Evolutionary conservation across 2,113 vertebrate species (phyloP).

Genomic region (Apaloderma vittatum): DNA sequence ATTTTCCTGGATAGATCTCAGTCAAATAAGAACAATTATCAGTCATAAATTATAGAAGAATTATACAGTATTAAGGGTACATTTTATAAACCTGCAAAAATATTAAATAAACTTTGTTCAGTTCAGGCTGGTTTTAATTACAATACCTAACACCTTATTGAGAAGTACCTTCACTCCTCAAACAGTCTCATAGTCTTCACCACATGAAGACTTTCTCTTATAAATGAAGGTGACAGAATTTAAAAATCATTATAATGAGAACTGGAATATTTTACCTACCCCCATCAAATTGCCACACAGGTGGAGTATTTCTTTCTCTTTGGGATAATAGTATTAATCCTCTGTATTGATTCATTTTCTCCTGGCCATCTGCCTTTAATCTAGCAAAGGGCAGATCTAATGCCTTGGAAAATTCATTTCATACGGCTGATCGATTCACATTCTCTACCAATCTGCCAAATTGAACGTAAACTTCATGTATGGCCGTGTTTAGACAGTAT

Average conservation of each 20-base stretch:
- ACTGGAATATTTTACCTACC: background rate
- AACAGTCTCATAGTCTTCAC: background rate
- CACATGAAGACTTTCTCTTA: background rate
- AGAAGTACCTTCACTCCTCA: background rate
- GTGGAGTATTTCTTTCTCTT: background rate
- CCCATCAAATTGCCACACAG: background rate
- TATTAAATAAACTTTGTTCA: background rate
- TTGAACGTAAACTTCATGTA: background rate
- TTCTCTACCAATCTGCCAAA: background rate
- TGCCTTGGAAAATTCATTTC: slow-evolving; percentile 30
- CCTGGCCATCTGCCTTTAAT: slow-evolving; percentile 51
- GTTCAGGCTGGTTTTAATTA: background rate
- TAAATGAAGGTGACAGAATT: background rate
- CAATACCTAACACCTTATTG: background rate
- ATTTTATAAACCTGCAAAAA: background rate
- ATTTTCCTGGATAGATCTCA: background rate
- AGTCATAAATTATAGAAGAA: background rate
- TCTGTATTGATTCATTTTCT: slow-evolving; percentile 9
- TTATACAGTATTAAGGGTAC: background rate
- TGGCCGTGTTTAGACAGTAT: background rate
- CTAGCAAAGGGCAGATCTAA: slow-evolving; percentile 13
- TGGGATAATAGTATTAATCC: background rate
- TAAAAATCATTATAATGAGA: background rate
- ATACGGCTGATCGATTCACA: background rate
- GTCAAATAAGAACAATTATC: background rate